phyloP scores from a whole-genome alignment of 2,888 invertebrate species.

The Bugulina stolonifera region DNA sequence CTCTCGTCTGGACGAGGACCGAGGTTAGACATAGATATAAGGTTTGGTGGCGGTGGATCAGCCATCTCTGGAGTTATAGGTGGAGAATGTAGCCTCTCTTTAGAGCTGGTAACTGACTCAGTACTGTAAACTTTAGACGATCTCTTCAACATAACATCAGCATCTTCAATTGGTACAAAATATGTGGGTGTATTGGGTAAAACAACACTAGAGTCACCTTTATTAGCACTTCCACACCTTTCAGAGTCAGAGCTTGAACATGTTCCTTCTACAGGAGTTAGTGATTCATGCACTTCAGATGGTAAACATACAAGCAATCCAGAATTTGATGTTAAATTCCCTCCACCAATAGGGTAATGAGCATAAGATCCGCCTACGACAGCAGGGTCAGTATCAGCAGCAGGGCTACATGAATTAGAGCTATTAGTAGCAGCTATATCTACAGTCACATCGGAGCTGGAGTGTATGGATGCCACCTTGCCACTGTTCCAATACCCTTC shows the following conservation, averaged over 20 bases:
- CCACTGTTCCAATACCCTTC: too few relatives aligned
- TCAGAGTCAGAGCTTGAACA: neutral
- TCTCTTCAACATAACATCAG: slow-evolving; percentile 3
- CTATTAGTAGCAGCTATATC: neutral
- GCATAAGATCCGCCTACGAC: neutral
- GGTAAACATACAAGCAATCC: neutral
- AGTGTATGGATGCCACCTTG: neutral
- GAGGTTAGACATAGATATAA: neutral
- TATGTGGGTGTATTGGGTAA: neutral
- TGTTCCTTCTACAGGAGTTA: neutral
- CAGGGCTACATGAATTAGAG: neutral
- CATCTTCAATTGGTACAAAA: neutral
- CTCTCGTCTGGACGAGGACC: neutral
- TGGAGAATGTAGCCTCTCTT: neutral
- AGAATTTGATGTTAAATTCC: too few relatives aligned
- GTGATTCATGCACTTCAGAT: neutral
- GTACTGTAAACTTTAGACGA: neutral
- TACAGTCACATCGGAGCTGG: neutral
- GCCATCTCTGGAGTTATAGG: neutral
- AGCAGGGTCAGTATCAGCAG: neutral
- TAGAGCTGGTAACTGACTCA: neutral
- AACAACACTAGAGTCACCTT: neutral
- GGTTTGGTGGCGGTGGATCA: neutral
- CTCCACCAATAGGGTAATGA: neutral
- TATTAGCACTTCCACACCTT: neutral